These are phyloP conservation scores for Apostichopus californicus DNA, from an alignment of 35 echinoderm and acorn worm species.

Conservation along the genomic window DNA sequence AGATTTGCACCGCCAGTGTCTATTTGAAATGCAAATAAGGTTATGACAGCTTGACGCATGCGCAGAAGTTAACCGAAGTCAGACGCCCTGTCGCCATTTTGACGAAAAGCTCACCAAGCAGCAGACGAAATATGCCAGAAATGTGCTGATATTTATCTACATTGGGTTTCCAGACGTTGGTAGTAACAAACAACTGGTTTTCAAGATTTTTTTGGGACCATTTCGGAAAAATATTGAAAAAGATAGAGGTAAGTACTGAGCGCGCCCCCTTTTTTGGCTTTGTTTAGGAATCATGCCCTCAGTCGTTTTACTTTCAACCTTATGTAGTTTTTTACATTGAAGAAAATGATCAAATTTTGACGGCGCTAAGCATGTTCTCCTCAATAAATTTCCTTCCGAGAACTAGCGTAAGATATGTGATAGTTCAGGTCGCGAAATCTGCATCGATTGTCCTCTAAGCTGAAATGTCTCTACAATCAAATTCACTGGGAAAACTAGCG, in stretches of 20 bases:
- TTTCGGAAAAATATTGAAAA: neutral
- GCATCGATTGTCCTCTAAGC: neutral
- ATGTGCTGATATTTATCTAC: neutral
- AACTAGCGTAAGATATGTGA: neutral
- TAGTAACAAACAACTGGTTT: neutral
- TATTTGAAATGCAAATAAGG: conserved; percentile 36
- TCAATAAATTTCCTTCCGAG: neutral
- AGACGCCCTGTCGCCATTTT: conserved; percentile 60
- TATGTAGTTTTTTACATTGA: conserved; percentile 50
- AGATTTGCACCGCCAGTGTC: neutral
- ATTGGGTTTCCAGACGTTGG: neutral
- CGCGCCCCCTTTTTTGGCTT: conserved; percentile 62
- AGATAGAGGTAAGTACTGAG: conserved; percentile 56
- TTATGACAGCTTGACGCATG: conserved; percentile 23
- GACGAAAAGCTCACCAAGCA: conserved; percentile 47
- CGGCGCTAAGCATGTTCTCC: neutral
- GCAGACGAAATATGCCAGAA: neutral
- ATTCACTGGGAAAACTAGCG: neutral
- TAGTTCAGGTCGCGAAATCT: neutral
- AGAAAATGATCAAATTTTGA: conserved; percentile 5
- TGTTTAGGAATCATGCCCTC: conserved; percentile 64
- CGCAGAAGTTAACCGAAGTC: neutral
- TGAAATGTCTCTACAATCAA: neutral
- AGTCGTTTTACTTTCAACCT: conserved; percentile 38
- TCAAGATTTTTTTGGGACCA: conserved; percentile 14